Percentiles rank a stretch among this genome's conserved stretches.
phyloP scores from a whole-genome alignment of 2,113 vertebrate species.

The Gambusia affinis region DNA sequence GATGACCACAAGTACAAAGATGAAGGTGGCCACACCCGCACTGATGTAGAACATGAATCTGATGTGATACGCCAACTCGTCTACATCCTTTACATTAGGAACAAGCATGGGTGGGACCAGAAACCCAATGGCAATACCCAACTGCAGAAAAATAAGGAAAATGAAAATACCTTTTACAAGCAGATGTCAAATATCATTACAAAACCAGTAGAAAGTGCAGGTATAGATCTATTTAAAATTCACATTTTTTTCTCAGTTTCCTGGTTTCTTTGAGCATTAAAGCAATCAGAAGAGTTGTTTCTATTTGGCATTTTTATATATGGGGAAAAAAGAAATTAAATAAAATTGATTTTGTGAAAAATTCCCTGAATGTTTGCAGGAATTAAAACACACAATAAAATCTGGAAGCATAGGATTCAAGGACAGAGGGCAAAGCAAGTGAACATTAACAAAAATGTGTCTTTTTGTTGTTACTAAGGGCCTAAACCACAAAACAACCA shows the following conservation, averaged over 20 bases:
- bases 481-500: no score
- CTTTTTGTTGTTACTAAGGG: no score
- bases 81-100: conserved; percentile 84
- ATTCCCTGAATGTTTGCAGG: no score
- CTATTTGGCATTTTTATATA: no score
- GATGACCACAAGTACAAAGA: conserved; percentile 89
- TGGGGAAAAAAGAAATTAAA: no score
- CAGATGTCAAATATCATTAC: not conserved
- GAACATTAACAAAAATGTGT: conserved; percentile 43
- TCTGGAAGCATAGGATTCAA: conserved; percentile 6
- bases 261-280: no score
- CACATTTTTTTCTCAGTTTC: no score
- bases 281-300: no score
- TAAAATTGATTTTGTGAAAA: no score
- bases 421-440: conserved; percentile 26
- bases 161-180: not conserved
- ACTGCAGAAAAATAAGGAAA: conserved; percentile 62
- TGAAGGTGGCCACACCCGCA: conserved; percentile 85
- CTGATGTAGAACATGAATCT: conserved; percentile 93
- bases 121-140: conserved; percentile 93
- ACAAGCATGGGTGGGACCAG: conserved; percentile 92
- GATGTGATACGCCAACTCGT: conserved; percentile 87
- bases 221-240: no score
- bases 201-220: no score
- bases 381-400: conserved; percentile 9